Evolutionary conservation across 2,113 vertebrate species (phyloP), one percentile per base, ranked within the genome.

Genomic region (Notarius quadriscutis): DNA sequence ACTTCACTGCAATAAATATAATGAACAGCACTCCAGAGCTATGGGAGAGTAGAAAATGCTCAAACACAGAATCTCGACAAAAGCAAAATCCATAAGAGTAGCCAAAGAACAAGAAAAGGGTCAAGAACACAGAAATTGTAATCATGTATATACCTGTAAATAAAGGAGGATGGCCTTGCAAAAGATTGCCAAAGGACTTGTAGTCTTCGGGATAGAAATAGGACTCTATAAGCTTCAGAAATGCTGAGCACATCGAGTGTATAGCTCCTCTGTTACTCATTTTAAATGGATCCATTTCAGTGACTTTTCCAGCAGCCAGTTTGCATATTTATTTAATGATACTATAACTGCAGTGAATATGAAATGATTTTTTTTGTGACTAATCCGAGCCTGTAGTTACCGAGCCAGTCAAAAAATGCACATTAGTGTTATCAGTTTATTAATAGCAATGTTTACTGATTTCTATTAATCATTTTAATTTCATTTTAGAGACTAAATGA

Each of bases 261-360:
- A 78, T 25, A 17, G 53, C 48, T 30, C 34, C 22, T 11, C 63
- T 18, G 7, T 83, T 83, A 50, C 60, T 83, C 60, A 63, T 83
- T 83, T 83, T 48, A 65, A 48, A n/a, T 12, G 12, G 11, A 53
- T 48, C 4, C n/a, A 20, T 83, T 83, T 83, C 22, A 83, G 22
- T 53, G 81, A n/a, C n/a, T 67, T 69, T 83, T 83, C 63, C 48
- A 51, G 81, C 41, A 51, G 20, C 72, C 50, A 57, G 63, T n/a
- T 67, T 69, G 63, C 62, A 83, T 67, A 83, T 83, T 83, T 83
- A 69, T 67, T 69, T 84, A 84, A 74, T 71, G 34, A 58, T 41
- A 84, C 72, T 25, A 51, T 84, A 50, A 65, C 58, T 51, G 81
- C 58, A 65, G 69, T 27, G 48, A 27, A 69, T 50, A 11, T 51